Percentiles rank a stretch among this genome's conserved stretches.
These are phyloP conservation scores for Holothuria scabra DNA, from an alignment of 53 echinoderm and acorn worm species.

Conservation along the genomic window DNA sequence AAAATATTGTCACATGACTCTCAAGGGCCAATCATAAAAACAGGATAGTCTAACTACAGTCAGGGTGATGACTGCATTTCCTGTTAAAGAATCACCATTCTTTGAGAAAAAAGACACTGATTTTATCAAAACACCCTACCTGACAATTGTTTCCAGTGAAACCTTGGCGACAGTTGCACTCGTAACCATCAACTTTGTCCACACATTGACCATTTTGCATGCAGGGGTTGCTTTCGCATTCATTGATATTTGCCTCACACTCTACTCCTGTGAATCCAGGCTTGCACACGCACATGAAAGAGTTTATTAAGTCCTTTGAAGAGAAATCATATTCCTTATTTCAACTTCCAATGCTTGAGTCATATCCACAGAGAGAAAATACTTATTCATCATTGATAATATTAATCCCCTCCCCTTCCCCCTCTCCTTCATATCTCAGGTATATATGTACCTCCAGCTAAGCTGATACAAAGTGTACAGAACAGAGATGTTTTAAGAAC, in stretches of 20 bases:
- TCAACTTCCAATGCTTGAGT: background rate
- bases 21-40: too few relatives aligned
- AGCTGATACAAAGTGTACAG: too few relatives aligned
- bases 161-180: slow-evolving; percentile 80
- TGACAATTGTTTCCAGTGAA: slow-evolving; percentile 76
- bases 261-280: slow-evolving; percentile 64
- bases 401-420: too few relatives aligned
- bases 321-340: background rate
- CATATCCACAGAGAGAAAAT: background rate
- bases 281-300: slow-evolving; percentile 77
- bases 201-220: slow-evolving; percentile 74
- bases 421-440: too few relatives aligned
- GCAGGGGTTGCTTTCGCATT: slow-evolving; percentile 86
- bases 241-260: slow-evolving; percentile 80
- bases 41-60: too few relatives aligned
- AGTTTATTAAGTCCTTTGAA: slow-evolving; percentile 82
- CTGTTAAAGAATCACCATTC: too few relatives aligned
- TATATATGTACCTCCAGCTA: too few relatives aligned
- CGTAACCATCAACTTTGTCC: slow-evolving; percentile 77
- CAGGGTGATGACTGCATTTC: too few relatives aligned
- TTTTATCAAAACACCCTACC: slow-evolving; percentile 46
- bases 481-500: too few relatives aligned
- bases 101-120: too few relatives aligned
- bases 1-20: too few relatives aligned
- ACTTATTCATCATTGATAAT: background rate